Conservation (phyloP, 2,888 invertebrate genomes). For the Lobophora halterata region DNA sequence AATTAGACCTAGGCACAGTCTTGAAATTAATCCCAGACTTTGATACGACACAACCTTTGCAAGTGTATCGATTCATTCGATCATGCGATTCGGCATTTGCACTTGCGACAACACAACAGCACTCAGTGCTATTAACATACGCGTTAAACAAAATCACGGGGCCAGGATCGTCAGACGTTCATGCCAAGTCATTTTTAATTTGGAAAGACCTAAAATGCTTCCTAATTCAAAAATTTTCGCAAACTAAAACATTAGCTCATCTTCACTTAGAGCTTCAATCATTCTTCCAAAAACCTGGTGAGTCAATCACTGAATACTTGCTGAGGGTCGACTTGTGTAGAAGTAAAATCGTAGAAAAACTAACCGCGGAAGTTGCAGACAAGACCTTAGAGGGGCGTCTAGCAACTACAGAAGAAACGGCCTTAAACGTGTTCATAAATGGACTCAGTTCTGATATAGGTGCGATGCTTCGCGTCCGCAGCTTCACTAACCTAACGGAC, state of each 20-base stretch:
- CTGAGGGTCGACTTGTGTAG: conserved; percentile 30
- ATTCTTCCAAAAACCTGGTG: conserved; percentile 34
- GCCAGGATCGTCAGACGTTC: conserved; percentile 22
- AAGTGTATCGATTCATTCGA: conserved; percentile 23
- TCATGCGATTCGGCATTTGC: conserved; percentile 25
- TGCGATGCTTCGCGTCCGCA: conserved; percentile 30
- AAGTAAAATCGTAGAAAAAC: conserved; percentile 36
- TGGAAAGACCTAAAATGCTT: conserved; percentile 18
- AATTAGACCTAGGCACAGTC: too few species aligned
- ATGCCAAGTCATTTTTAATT: conserved; percentile 5
- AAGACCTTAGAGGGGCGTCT: conserved; percentile 21
- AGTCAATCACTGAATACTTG: conserved; percentile 33
- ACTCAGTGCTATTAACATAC: conserved; percentile 8
- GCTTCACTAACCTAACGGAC: conserved; percentile 22
- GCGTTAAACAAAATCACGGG: conserved; percentile 24
- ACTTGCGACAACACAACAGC: conserved; percentile 6
- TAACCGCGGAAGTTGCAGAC: conserved; percentile 27
- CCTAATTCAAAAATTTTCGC: conserved; percentile 32
- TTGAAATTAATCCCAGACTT: conserved; percentile 17
- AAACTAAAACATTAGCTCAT: conserved; percentile 30
- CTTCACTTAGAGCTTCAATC: conserved; percentile 26
- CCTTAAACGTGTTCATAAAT: conserved; percentile 35
- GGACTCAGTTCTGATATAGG: conserved; percentile 21
- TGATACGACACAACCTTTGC: conserved; percentile 13
- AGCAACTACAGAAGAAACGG: conserved; percentile 30